Base-by-base conservation (phyloP, 2,797 vertebrate species). In the Melanotaenia parkinsoni region DNA sequence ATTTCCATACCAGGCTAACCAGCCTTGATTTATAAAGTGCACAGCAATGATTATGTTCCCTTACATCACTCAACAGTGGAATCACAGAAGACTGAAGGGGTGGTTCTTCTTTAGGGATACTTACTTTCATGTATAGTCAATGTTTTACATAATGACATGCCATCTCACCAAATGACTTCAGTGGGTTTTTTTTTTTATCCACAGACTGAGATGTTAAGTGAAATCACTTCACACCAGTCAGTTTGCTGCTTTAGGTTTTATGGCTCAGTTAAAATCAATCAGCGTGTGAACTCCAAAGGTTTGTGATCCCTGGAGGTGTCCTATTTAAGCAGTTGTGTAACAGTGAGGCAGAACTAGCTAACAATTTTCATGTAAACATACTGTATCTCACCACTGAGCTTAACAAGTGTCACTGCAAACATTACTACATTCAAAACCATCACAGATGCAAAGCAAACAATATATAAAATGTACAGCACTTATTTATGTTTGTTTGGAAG, bases 1-100 rank as follows among this genome's bases (percentile, higher is more conserved):
- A 57, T 74, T 77, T 85, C 79, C 69, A 80, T 73, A 75, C 51
- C 74, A 59, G 65, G 56, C 9, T 60, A 75, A 76, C 69, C 73
- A 72, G 65, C 63, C 60, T 47, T 4, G 2, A 50, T 71, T 77
- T 45, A 71, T 70, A 72, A 68, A 64, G 71, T 70, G 40, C 66
- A 50, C 33, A 0, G 43, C 7, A 38, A 26, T 61, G 0, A 71
- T 75, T 70, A 33, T 58, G 60, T 51, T 63, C 24, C 33, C 20
- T 37, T 61, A 40, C 0, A 1, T 35, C 66, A 54, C 75, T 84
- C 62, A 75, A 45, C 67, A 72, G 74, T 38, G 24, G 68, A 77
- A 76, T 70, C 37, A 28, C 20, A 33, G 35, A 37, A 20, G 47
- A 43, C 10, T 56, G n/a, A 74, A 18, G 51, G 56, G 75, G 0